Evolutionary conservation across 2,113 vertebrate genomes (phyloP).

Genomic region (Boulengeromyrus knoepffleri): DNA sequence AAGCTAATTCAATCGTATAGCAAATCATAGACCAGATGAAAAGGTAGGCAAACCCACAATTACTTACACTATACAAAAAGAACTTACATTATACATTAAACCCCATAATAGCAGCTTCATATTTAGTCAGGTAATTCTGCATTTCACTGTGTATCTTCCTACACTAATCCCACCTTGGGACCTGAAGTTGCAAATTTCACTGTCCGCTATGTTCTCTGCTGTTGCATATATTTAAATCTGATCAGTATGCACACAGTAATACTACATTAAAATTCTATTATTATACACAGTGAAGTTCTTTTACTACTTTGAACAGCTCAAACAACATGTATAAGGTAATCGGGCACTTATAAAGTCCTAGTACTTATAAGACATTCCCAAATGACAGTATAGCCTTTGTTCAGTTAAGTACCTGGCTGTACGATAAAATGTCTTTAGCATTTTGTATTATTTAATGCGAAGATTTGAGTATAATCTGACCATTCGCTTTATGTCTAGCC

Average conservation of each 20-base stretch:
- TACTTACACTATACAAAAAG: neutral
- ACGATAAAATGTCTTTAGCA: neutral
- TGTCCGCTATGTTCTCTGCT: neutral
- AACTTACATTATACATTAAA: neutral
- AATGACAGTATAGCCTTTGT: neutral
- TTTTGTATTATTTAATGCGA: neutral
- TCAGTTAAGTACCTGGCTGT: neutral
- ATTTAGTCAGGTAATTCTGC: neutral
- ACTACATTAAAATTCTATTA: neutral
- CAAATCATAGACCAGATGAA: neutral
- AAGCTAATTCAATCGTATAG: neutral
- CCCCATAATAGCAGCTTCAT: neutral
- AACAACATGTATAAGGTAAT: neutral
- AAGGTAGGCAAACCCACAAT: neutral
- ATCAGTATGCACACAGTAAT: neutral
- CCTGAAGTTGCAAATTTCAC: neutral
- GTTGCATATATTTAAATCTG: neutral
- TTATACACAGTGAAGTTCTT: neutral
- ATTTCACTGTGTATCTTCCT: neutral
- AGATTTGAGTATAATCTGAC: neutral
- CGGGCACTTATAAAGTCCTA: neutral
- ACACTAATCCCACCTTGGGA: neutral
- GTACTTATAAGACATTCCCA: neutral
- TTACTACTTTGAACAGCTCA: neutral
- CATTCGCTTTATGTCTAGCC: neutral